A percentile compares a stretch with the other conserved stretches of the same genome.
phyloP scores from a whole-genome alignment of 2,113 vertebrate species.

The Thamnophis sirtalis region DNA sequence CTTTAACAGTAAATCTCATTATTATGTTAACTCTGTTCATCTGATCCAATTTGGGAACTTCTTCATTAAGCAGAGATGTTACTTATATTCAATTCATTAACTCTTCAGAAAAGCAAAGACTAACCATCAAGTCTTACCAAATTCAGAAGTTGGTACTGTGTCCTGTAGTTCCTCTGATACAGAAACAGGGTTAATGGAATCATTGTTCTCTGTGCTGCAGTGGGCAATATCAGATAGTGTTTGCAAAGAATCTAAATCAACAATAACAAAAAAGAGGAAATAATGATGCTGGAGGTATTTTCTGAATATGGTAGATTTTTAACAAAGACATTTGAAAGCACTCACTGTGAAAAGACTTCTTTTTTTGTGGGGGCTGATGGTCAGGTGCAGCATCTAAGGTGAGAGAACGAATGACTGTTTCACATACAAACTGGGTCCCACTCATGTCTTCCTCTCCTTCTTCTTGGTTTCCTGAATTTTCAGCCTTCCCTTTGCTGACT shows the following conservation, averaged over 20 bases:
- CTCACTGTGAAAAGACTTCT: conserved; percentile 65
- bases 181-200: not conserved
- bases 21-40: not conserved
- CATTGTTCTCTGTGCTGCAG: conserved; percentile 37
- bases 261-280: not conserved
- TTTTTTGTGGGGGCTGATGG: conserved; percentile 78
- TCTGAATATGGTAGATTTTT: not conserved
- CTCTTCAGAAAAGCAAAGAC: not conserved
- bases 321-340: not conserved
- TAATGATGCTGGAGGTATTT: fast-evolving
- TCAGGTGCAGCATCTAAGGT: conserved; percentile 93
- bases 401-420: conserved; percentile 94
- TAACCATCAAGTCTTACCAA: conserved; percentile 37
- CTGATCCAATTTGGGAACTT: not conserved
- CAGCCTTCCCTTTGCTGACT: conserved; percentile 40
- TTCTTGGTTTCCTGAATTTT: conserved; percentile 66
- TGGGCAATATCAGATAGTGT: conserved; percentile 18
- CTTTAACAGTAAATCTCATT: not conserved
- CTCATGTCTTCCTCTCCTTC: conserved; percentile 93
- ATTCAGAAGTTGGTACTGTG: conserved; percentile 4
- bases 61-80: not conserved
- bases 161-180: conserved; percentile 22
- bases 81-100: not conserved
- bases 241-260: conserved; percentile 26
- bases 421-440: conserved; percentile 96